phyloP scores from a whole-genome alignment of 1,140 invertebrate genomes.

The Trichonephila clavipes region DNA sequence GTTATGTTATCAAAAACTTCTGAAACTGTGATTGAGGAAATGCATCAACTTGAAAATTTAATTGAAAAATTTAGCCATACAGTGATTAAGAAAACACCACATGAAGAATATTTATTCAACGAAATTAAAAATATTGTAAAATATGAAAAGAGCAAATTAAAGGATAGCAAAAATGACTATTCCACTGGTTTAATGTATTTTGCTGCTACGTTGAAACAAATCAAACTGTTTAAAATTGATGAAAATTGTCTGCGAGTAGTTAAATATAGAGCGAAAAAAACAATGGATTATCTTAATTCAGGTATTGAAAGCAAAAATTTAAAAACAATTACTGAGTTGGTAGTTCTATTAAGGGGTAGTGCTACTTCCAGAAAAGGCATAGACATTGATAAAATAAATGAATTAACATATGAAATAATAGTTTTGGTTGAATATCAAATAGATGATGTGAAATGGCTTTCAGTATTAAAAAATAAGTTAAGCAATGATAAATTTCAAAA shows the following conservation, averaged over 20 bases:
- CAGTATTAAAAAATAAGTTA: not conserved
- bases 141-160: constrained; percentile 10
- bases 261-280: not conserved
- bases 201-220: not conserved
- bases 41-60: not conserved
- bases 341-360: not conserved
- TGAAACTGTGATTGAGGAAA: not conserved
- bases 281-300: not conserved
- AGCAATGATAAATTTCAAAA: not conserved
- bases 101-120: not conserved
- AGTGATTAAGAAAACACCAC: not conserved
- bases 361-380: not conserved
- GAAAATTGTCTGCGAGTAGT: not conserved
- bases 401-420: not conserved
- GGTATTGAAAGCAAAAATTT: constrained; percentile 4
- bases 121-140: not conserved
- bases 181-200: not conserved
- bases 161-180: not conserved
- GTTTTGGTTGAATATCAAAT: not conserved
- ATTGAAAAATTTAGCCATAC: not conserved
- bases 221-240: not conserved
- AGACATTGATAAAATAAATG: not conserved
- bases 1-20: too few species aligned
- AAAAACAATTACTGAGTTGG: constrained; percentile 8
- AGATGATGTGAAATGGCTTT: constrained; percentile 48